phyloP scores from a whole-genome alignment of 2,113 vertebrate species.

The Thamnaconus septentrionalis region DNA sequence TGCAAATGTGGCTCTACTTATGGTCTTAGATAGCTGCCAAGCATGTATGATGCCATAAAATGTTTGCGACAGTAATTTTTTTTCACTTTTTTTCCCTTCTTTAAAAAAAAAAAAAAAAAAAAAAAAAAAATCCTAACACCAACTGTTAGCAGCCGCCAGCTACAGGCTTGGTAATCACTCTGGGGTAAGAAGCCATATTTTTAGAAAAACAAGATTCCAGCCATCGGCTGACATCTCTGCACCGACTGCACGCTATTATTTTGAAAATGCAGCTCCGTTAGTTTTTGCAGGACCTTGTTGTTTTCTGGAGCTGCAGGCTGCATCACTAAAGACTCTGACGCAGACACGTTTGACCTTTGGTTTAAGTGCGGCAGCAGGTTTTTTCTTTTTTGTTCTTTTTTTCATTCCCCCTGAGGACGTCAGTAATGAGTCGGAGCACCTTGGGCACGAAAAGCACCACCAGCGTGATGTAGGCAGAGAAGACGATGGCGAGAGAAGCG shows the following conservation, averaged over 20 bases:
- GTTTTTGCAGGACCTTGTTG: background rate
- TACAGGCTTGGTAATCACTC: background rate
- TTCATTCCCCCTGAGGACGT: conserved; percentile 3
- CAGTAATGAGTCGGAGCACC: conserved; percentile 65
- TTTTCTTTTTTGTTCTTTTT: too few relatives aligned
- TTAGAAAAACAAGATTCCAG: too few relatives aligned
- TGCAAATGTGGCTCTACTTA: background rate
- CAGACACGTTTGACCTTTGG: conserved; percentile 14
- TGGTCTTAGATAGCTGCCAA: background rate
- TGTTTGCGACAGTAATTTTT: background rate
- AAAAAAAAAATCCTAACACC: background rate
- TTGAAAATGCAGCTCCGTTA: background rate
- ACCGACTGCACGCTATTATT: background rate
- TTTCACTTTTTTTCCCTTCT: too few relatives aligned
- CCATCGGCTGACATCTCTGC: too few relatives aligned
- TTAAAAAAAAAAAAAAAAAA: too few relatives aligned
- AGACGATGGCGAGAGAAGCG: conserved; percentile 88
- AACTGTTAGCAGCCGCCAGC: conserved; percentile 11
- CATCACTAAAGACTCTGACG: conserved; percentile 1
- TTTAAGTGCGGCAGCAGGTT: background rate
- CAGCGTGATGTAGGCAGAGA: conserved; percentile 94
- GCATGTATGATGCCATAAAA: conserved; percentile 20
- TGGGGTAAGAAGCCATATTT: too few relatives aligned
- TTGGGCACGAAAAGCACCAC: conserved; percentile 96
- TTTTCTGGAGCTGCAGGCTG: background rate